Percentiles rank a stretch among this genome's conserved stretches.
Conservation (phyloP, 2,888 invertebrate genomes). For the Theretra japonica region DNA sequence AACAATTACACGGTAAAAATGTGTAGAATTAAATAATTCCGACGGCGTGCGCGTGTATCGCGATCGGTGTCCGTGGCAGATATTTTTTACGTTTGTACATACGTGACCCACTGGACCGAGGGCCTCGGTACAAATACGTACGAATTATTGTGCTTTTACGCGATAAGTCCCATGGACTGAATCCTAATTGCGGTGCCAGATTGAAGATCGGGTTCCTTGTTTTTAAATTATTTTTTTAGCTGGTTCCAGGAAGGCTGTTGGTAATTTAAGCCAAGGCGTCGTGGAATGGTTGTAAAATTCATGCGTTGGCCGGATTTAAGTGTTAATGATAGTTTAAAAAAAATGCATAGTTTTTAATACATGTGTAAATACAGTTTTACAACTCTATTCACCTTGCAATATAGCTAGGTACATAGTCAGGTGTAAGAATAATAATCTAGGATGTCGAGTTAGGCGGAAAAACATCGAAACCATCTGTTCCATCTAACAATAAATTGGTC, state of each 20-base stretch:
- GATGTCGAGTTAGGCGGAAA: no score
- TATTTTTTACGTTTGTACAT: constrained; percentile 66
- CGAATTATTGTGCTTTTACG: constrained; percentile 62
- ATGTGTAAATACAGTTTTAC: no score
- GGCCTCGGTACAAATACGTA: not conserved
- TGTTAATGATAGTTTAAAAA: no score
- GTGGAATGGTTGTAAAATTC: no score
- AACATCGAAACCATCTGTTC: no score
- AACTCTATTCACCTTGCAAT: no score
- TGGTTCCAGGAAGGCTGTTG: not conserved
- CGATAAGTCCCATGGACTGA: constrained; percentile 3
- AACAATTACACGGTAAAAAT: constrained; percentile 43
- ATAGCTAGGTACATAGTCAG: no score
- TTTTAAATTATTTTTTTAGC: not conserved
- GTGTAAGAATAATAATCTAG: no score
- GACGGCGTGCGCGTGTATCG: constrained; percentile 76
- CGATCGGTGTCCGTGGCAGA: constrained; percentile 79
- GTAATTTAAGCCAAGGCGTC: not conserved
- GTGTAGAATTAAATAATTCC: constrained; percentile 80
- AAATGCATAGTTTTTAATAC: no score
- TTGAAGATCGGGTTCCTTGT: not conserved
- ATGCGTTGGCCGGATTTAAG: no score
- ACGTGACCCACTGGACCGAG: constrained; percentile 71
- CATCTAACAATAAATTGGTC: no score
- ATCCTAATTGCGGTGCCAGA: not conserved